A percentile compares a stretch with the other conserved stretches of the same genome.
phyloP scores from a whole-genome alignment of 2,113 vertebrate species.

The Colistium nudipinnis region DNA sequence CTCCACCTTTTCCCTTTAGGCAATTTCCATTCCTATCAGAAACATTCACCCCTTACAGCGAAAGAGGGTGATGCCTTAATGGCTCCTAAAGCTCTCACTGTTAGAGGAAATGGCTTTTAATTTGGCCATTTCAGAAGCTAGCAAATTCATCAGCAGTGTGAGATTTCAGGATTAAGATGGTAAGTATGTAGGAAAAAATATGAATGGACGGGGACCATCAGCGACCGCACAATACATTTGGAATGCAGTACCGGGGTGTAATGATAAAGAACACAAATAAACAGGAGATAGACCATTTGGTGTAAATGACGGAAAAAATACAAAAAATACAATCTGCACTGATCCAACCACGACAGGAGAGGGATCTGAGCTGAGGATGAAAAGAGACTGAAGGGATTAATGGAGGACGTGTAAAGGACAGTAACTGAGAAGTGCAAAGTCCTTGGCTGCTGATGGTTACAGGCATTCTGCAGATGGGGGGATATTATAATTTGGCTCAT shows the following conservation, averaged over 20 bases:
- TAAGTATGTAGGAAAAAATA: background rate
- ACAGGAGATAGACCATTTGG: conserved; percentile 4
- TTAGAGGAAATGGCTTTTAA: conserved; percentile 71
- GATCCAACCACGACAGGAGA: conserved; percentile 31
- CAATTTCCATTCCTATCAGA: conserved; percentile 31
- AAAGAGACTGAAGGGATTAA: conserved; percentile 25
- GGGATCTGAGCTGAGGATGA: conserved; percentile 19
- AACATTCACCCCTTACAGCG: conserved; percentile 30
- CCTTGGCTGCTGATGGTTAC: conserved; percentile 46
- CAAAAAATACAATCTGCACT: background rate
- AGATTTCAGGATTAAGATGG: conserved; percentile 17
- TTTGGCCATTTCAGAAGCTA: conserved; percentile 64
- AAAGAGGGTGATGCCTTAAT: conserved; percentile 55
- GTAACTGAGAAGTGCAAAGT: conserved; percentile 30
- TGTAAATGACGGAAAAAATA: conserved; percentile 14
- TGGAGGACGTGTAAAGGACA: conserved; percentile 30
- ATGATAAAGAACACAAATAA: conserved; percentile 31
- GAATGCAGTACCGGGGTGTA: conserved; percentile 4
- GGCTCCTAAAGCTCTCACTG: conserved; percentile 42
- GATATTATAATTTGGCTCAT: conserved; percentile 61
- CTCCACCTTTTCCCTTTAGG: conserved; percentile 2
- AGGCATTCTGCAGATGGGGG: conserved; percentile 51
- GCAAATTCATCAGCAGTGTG: conserved; percentile 53
- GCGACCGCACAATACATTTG: conserved; percentile 2
- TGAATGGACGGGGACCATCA: conserved; percentile 8